phyloP scores from a whole-genome alignment of 2,113 vertebrate species.

The Megaptera novaeangliae region DNA sequence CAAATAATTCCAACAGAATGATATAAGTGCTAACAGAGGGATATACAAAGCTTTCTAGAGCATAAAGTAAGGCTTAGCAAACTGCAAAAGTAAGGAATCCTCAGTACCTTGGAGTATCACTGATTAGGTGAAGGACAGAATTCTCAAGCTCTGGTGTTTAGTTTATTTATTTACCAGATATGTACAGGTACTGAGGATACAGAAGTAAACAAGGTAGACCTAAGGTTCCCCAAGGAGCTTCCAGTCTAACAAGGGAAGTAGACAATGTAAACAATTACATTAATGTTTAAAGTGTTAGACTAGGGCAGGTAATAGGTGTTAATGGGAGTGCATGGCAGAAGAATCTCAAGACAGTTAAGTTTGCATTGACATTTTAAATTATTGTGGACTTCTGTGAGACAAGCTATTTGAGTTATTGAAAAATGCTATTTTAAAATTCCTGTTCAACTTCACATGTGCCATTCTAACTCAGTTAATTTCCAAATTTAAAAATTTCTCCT shows the following conservation, averaged over 20 bases:
- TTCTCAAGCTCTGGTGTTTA: neutral
- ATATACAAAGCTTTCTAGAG: neutral
- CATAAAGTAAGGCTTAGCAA: neutral
- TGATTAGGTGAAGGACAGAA: neutral
- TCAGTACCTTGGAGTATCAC: neutral
- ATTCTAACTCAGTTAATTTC: neutral
- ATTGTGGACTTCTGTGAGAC: neutral
- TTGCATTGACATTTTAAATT: neutral
- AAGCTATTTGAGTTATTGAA: neutral
- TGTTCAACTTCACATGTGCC: neutral
- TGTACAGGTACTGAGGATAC: neutral
- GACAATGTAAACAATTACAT: neutral
- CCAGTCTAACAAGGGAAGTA: neutral
- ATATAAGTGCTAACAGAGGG: neutral
- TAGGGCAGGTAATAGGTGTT: neutral
- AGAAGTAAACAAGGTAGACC: neutral
- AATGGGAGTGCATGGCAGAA: neutral
- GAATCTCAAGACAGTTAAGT: neutral
- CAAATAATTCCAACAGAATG: neutral
- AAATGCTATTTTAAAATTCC: neutral
- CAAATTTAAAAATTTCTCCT: neutral
- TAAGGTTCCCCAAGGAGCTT: neutral
- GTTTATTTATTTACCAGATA: conserved; percentile 6
- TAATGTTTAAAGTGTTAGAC: neutral
- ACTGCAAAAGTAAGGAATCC: neutral